Evolutionary conservation across 1,140 invertebrate species (phyloP).

Genomic region (Brachionus koreanus): DNA sequence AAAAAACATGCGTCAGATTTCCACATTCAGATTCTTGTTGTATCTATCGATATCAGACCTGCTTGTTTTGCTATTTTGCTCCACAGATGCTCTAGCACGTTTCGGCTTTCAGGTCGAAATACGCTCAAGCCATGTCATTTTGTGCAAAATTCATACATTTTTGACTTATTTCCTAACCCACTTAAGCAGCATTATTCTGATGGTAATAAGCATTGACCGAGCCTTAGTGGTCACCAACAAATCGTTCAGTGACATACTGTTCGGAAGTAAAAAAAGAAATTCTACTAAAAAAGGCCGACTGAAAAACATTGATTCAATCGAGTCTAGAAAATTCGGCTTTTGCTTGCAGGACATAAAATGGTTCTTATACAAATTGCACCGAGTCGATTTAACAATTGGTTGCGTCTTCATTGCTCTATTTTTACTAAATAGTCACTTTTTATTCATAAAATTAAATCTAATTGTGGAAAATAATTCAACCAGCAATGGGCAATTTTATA

Average conservation of each 20-base stretch:
- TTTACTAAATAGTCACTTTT: constrained; percentile 4
- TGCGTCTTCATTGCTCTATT: neutral
- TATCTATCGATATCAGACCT: constrained; percentile 31
- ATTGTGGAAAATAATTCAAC: neutral
- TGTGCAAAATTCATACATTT: constrained; percentile 42
- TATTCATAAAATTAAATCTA: constrained; percentile 11
- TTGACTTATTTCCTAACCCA: constrained; percentile 39
- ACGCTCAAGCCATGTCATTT: neutral
- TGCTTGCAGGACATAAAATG: neutral
- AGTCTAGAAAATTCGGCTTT: neutral
- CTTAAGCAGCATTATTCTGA: constrained; percentile 15
- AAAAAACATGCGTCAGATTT: constrained; percentile 1
- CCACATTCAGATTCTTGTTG: constrained; percentile 31
- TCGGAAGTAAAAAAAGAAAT: neutral
- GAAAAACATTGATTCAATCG: neutral
- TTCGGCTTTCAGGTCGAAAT: constrained; percentile 23
- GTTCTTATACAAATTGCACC: neutral
- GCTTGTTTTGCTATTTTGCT: neutral
- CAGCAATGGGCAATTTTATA: neutral
- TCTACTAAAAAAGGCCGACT: neutral
- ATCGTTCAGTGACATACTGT: neutral
- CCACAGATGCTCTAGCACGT: neutral
- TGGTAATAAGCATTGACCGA: constrained; percentile 21
- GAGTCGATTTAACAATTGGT: neutral
- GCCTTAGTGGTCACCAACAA: constrained; percentile 14